phyloP scores from a whole-genome alignment of 2,888 invertebrate genomes.

The Microplitis manilae region DNA sequence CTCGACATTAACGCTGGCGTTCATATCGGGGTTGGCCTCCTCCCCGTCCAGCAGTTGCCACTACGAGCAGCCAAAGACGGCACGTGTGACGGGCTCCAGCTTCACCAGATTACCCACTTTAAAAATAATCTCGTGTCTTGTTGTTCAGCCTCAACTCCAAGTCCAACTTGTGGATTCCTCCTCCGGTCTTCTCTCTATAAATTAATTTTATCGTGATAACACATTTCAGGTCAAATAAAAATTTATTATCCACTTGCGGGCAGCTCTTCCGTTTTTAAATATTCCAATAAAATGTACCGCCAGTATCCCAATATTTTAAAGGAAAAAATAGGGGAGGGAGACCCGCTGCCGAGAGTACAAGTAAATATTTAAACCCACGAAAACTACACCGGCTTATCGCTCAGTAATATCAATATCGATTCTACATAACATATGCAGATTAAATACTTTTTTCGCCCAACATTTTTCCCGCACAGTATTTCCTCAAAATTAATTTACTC shows the following conservation, averaged over 20 bases:
- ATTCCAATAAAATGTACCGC: not conserved
- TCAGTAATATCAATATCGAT: not conserved
- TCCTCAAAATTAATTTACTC: not conserved
- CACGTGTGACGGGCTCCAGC: constrained; percentile 27
- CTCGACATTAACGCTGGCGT: constrained; percentile 91
- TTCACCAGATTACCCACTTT: constrained; percentile 18
- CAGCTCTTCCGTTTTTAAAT: not conserved
- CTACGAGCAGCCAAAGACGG: not conserved
- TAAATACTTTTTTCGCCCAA: not conserved
- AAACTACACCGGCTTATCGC: not conserved
- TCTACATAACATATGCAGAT: not conserved
- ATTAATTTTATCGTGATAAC: not conserved
- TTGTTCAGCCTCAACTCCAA: constrained; percentile 37
- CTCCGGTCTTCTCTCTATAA: constrained; percentile 2
- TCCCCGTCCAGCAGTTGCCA: constrained; percentile 24
- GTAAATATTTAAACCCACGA: not conserved
- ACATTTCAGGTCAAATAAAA: too few relatives aligned
- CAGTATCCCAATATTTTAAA: not conserved
- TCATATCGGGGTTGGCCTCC: constrained; percentile 77
- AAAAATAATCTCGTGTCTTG: not conserved
- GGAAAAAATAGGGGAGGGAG: not conserved
- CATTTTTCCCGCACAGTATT: not conserved
- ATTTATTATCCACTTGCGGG: not conserved
- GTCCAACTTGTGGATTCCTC: constrained; percentile 43
- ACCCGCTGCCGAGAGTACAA: not conserved